These are phyloP conservation scores for Cephus sareptanus DNA, from an alignment of 2,888 invertebrate species.

Conservation along the genomic window DNA sequence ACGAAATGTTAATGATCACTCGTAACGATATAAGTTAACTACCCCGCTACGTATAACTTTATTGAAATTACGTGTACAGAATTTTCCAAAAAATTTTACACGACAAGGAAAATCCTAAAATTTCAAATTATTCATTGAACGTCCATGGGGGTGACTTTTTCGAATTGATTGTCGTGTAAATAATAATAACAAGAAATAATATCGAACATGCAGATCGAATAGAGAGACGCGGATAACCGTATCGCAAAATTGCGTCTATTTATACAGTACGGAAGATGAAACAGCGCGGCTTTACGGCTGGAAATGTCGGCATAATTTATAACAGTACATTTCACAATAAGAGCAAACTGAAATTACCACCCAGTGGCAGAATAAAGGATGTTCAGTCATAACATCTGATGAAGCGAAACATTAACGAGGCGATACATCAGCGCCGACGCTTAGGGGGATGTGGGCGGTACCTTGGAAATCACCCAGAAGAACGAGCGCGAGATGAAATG, in stretches of 20 bases:
- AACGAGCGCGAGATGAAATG: conserved; percentile 46
- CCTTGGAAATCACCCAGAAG: conserved; percentile 56
- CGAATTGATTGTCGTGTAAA: not conserved
- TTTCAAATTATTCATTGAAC: too few species aligned
- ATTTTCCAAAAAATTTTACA: too few species aligned
- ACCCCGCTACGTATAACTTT: not conserved
- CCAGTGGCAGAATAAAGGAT: conserved; percentile 58
- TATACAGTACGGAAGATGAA: conserved; percentile 34
- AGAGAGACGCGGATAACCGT: not conserved
- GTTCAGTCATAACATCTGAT: conserved; percentile 62
- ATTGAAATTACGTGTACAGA: not conserved
- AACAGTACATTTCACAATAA: conserved; percentile 52
- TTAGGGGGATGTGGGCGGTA: conserved; percentile 43
- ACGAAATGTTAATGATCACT: not conserved
- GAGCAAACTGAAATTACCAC: conserved; percentile 59
- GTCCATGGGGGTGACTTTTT: too few species aligned
- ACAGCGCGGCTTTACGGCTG: conserved; percentile 33
- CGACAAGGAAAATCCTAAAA: too few species aligned
- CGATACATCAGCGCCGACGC: conserved; percentile 22
- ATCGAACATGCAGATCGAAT: not conserved
- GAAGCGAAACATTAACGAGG: conserved; percentile 37
- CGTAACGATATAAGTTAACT: not conserved
- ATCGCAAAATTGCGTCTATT: conserved; percentile 3
- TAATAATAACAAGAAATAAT: not conserved
- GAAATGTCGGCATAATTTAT: conserved; percentile 35